Percentiles rank a stretch among this genome's conserved stretches.
Evolutionary conservation across 2,888 invertebrate genomes (phyloP).

Genomic region (Buathra laborator): DNA sequence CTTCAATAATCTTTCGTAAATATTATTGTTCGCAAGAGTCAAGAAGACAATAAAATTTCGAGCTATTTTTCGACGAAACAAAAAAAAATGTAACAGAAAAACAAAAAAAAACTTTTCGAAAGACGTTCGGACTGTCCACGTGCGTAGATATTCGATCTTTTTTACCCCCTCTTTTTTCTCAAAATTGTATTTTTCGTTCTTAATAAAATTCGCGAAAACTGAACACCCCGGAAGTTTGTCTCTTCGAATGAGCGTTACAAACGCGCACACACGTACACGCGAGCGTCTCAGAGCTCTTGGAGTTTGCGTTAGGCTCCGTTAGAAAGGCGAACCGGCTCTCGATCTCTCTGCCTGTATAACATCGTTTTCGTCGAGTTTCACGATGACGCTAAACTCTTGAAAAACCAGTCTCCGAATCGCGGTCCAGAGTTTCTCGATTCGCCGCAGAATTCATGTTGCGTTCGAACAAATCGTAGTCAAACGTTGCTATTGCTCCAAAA

Average conservation of each 20-base stretch:
- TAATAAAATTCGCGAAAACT: background rate
- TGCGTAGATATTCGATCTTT: no score
- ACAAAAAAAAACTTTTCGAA: background rate
- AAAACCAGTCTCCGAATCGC: constrained; percentile 20
- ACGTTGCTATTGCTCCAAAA: background rate
- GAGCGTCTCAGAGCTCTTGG: constrained; percentile 14
- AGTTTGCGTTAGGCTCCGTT: constrained; percentile 61
- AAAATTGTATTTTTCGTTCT: background rate
- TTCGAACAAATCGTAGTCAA: background rate
- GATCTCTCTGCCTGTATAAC: constrained; percentile 26
- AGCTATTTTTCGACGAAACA: background rate
- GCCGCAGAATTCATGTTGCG: background rate
- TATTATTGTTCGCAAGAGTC: background rate
- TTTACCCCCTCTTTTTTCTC: background rate
- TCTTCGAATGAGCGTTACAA: constrained; percentile 24
- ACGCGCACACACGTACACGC: constrained; percentile 12
- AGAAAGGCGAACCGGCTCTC: constrained; percentile 66
- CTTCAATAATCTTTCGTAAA: background rate
- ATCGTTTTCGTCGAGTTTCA: constrained; percentile 42
- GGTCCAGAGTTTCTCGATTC: background rate
- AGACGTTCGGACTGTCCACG: no score
- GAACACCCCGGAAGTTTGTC: constrained; percentile 37
- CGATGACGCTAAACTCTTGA: constrained; percentile 22
- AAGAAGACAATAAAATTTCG: background rate
- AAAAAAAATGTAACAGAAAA: background rate